Percentiles rank a stretch among this genome's conserved stretches.
Evolutionary conservation across 2,113 vertebrate genomes (phyloP).

Genomic region (Vulpes lagopus): DNA sequence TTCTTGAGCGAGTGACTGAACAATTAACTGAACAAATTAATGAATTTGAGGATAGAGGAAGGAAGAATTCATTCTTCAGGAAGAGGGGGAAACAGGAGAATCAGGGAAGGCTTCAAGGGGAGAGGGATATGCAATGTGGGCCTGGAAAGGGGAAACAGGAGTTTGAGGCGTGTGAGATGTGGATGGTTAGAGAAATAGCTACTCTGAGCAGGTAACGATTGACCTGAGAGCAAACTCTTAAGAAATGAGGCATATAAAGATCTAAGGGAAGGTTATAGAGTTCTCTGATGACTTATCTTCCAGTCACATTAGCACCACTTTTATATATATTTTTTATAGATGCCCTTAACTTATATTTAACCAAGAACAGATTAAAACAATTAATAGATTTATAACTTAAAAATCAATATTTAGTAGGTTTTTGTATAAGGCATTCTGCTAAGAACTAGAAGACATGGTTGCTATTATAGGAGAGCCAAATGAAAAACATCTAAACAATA

Average conservation of each 20-base stretch:
- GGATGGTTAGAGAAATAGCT: not conserved
- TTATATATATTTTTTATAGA: not conserved
- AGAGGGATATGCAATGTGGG: not conserved
- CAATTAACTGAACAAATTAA: constrained; percentile 1
- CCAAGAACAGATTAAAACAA: constrained; percentile 30
- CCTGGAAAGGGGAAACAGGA: not conserved
- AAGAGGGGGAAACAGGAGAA: not conserved
- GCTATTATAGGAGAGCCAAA: not conserved
- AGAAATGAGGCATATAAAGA: not conserved
- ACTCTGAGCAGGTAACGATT: not conserved
- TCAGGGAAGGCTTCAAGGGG: not conserved
- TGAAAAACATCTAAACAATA: not conserved
- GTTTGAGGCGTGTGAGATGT: not conserved
- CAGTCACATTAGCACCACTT: not conserved
- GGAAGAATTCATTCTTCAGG: not conserved
- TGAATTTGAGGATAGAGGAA: not conserved
- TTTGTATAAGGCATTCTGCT: not conserved
- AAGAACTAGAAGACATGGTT: not conserved
- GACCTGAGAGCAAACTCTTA: not conserved
- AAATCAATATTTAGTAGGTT: constrained; percentile 10
- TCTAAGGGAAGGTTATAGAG: not conserved
- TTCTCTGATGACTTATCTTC: constrained; percentile 2
- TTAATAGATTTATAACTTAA: constrained; percentile 1
- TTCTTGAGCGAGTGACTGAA: not conserved
- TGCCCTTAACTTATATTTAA: constrained; percentile 28